A percentile compares a stretch with the other conserved stretches of the same genome.
Conservation (phyloP, 37 sponge, comb jelly and placozoan species). For the Halisarca cf. caerulea region DNA sequence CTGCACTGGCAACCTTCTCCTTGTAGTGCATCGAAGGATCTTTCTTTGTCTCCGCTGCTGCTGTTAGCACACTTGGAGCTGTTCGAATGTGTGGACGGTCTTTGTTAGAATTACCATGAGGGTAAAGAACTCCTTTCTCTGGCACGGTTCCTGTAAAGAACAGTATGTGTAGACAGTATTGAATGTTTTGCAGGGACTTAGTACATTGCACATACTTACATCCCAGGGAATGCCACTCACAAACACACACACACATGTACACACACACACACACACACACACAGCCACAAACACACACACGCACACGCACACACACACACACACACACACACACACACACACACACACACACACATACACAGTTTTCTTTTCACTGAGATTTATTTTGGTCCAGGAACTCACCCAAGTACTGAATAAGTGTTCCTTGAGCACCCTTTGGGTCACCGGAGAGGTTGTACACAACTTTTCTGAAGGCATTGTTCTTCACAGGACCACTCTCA, state of each 20-base stretch:
- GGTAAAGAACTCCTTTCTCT: conserved; percentile 6
- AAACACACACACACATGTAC: no score
- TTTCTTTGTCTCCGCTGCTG: conserved; percentile 6
- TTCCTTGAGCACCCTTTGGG: conserved; percentile 6
- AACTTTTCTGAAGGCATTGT: background rate
- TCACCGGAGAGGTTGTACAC: background rate
- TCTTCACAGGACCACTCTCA: background rate
- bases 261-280: no score
- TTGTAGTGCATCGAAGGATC: conserved; percentile 17
- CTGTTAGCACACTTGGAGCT: conserved; percentile 21
- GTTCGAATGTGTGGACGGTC: conserved; percentile 4
- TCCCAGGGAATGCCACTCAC: no score
- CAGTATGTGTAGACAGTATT: background rate
- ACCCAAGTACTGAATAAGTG: conserved; percentile 23
- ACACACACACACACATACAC: no score
- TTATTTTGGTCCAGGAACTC: no score
- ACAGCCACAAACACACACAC: no score
- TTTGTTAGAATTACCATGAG: background rate
- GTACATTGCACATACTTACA: no score
- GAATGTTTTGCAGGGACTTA: no score
- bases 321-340: no score
- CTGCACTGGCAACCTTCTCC: background rate
- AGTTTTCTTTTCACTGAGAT: no score
- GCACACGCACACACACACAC: no score
- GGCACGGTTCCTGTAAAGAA: conserved; percentile 9